Evolutionary conservation across 2,797 vertebrate genomes (phyloP), one percentile per base, ranked within the genome.

Genomic region (Linurgus olivaceus): DNA sequence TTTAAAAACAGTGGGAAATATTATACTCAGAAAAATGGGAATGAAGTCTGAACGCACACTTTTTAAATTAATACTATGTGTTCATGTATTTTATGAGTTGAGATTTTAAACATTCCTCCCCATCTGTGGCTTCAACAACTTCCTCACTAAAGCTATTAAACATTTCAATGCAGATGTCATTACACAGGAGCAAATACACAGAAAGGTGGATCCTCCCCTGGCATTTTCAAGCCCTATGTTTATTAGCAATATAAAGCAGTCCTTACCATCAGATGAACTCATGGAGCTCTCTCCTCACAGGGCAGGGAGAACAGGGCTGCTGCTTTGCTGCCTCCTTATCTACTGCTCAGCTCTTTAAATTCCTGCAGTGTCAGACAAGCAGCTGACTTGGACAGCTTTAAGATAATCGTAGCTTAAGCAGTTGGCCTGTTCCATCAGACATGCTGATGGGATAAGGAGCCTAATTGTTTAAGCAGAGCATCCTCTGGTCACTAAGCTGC

Each of bases 391-490:
- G 75, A 88, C 86, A 82, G 86, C 44, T 94, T 93, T 61, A 65
- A 86, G 92, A 93, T 96, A 86, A 96, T 19, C 13, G 4, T 6
- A 62, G 88, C 92, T 97, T 97, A 96, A 74, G 63, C 2, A 0
- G 44, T 2, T 77, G 50, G 87, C n/a, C 54, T 68, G 58, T 35
- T 80, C 71, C 67, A 48, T 63, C 81, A 86, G 93, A 92, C 65
- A 42, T 14, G 74, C 90, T 85, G 88, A 96, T 4, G 62, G 88
- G 91, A 94, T 97, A 96, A 97, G 86, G 76, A 90, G 94, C 80
- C 93, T 86, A 96, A 90, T 33, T 58, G 59, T 35, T 86, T 91
- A 91, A 67, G 58, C 40, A 52, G 55, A 93, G 89, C 38, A 93
- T 73, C 20, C 13, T 75, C 86, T 9, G 40, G 61, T 74, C 92